phyloP scores from a whole-genome alignment of 2,888 invertebrate species.

The Coleophora deauratella region DNA sequence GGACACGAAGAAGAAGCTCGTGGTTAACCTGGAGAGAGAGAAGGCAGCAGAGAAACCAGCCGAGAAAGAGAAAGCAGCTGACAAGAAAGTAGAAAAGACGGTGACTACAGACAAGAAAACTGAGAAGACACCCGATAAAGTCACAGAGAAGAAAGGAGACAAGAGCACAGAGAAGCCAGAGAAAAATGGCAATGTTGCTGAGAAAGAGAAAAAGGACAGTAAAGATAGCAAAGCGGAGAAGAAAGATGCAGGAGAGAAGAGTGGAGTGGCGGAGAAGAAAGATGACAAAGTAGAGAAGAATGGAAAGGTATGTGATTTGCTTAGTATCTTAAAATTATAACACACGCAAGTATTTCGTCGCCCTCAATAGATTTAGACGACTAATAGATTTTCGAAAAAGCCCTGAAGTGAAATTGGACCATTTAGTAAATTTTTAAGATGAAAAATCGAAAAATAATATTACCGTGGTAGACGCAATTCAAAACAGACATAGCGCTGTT shows the following conservation, averaged over 20 bases:
- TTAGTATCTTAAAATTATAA: not conserved
- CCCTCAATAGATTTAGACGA: not conserved
- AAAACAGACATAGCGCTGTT: too few relatives aligned
- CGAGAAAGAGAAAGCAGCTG: constrained; percentile 20
- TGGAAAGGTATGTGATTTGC: constrained; percentile 34
- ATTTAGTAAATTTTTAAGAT: not conserved
- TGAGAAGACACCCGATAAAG: constrained; percentile 18
- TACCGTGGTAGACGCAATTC: not conserved
- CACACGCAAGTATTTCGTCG: not conserved
- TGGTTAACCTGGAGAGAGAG: constrained; percentile 58
- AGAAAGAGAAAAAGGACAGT: constrained; percentile 24
- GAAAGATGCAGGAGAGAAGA: constrained; percentile 17
- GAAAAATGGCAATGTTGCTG: constrained; percentile 16
- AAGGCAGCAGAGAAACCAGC: constrained; percentile 32
- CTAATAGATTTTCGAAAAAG: not conserved
- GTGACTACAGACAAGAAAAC: constrained; percentile 22
- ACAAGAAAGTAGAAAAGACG: constrained; percentile 20
- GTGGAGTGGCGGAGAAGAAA: constrained; percentile 23
- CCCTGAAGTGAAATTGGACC: not conserved
- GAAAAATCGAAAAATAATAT: not conserved
- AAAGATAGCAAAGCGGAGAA: constrained; percentile 15
- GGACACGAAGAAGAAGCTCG: constrained; percentile 66
- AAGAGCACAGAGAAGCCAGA: constrained; percentile 19
- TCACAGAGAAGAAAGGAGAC: constrained; percentile 18
- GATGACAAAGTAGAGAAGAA: constrained; percentile 37